These are phyloP conservation scores for Oreochromis mossambicus DNA, from an alignment of 2,797 vertebrate genomes.

Conservation along the genomic window DNA sequence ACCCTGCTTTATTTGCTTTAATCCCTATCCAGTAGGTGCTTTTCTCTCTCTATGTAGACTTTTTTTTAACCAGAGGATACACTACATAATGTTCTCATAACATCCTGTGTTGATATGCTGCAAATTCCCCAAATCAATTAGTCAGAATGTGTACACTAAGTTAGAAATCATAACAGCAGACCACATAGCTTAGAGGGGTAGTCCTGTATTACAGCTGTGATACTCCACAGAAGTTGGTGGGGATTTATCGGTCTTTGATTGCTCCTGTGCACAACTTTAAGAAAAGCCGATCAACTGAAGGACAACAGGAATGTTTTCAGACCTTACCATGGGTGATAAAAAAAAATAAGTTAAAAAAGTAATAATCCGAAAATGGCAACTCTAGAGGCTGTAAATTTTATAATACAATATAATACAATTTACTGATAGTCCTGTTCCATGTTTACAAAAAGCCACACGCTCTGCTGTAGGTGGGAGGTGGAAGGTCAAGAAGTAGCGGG, in stretches of 20 bases:
- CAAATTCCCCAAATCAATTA: not conserved
- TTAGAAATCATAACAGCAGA: not conserved
- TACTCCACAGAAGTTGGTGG: not conserved
- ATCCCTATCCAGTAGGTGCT: not conserved
- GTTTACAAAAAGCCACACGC: constrained; percentile 2
- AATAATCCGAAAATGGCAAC: not conserved
- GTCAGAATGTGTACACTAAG: not conserved
- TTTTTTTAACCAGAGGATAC: not conserved
- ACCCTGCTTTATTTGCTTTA: constrained; percentile 19
- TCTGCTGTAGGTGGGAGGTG: constrained; percentile 31
- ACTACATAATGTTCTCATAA: not conserved
- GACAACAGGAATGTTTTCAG: not conserved
- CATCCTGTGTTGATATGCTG: not conserved
- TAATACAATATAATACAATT: not conserved
- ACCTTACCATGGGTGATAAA: not conserved
- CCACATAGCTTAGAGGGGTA: not conserved
- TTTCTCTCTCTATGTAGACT: not conserved
- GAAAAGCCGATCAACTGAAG: not conserved
- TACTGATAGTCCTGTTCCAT: not conserved
- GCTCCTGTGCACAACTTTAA: not conserved
- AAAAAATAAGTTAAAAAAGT: not conserved
- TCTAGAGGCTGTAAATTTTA: not conserved
- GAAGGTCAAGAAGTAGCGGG: constrained; percentile 57
- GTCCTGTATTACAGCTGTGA: not conserved
- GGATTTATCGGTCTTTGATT: not conserved